These are phyloP conservation scores for Callorhinus ursinus DNA, from an alignment of 2,113 vertebrate species.

Conservation along the genomic window DNA sequence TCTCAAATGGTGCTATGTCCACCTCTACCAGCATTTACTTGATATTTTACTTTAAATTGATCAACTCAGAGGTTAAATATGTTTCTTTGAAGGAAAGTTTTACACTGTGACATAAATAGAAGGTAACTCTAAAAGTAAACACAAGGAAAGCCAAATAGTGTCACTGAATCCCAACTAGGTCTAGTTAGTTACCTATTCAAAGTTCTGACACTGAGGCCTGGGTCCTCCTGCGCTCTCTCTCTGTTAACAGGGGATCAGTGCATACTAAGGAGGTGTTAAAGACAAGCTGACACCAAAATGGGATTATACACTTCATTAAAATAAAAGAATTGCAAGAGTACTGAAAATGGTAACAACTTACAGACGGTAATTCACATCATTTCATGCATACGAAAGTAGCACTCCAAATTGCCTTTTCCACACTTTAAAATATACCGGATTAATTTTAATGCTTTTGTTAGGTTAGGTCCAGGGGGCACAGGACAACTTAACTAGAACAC, in stretches of 20 bases:
- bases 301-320: background rate
- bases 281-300: background rate
- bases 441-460: background rate
- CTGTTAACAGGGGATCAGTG: background rate
- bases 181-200: background rate
- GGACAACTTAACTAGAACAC: background rate
- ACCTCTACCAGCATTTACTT: background rate
- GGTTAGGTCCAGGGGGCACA: background rate
- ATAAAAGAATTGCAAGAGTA: slow-evolving; percentile 2
- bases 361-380: background rate
- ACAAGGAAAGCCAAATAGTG: background rate
- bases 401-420: background rate
- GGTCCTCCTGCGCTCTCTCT: no score
- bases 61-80: background rate
- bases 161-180: background rate
- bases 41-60: background rate
- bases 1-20: background rate
- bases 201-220: background rate
- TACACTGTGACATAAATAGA: background rate
- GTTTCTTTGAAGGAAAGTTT: slow-evolving; percentile 11
- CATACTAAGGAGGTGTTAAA: background rate
- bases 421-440: background rate
- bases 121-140: background rate
- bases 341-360: background rate
- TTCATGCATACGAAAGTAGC: background rate